phyloP scores from a whole-genome alignment of 1,140 invertebrate genomes.

The Trichogramma pretiosum region DNA sequence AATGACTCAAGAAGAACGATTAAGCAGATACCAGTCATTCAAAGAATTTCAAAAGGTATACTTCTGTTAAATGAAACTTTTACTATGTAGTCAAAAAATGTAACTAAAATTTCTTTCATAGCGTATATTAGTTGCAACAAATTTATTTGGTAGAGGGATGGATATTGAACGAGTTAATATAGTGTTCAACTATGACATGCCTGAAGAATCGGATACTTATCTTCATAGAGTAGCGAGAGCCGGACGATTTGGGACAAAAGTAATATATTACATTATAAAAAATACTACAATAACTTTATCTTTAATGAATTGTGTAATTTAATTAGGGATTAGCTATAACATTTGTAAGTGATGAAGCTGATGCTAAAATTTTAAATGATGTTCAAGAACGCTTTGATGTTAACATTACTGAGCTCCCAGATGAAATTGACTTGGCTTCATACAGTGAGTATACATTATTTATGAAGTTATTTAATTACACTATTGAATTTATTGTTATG shows the following conservation, averaged over 20 bases:
- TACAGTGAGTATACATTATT: slow-evolving; percentile 61
- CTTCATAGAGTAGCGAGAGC: slow-evolving; percentile 94
- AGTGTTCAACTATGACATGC: slow-evolving; percentile 99
- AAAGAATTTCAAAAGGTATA: slow-evolving; percentile 98
- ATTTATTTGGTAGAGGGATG: slow-evolving; percentile 94
- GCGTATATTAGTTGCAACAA: slow-evolving; percentile 93
- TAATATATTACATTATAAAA: slow-evolving; percentile 23
- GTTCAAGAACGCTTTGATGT: slow-evolving; percentile 97
- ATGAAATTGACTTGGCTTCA: slow-evolving; percentile 92
- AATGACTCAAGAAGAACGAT: slow-evolving; percentile 94
- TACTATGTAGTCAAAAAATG: background rate
- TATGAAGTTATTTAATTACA: background rate
- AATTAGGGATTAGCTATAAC: slow-evolving; percentile 87
- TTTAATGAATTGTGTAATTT: background rate
- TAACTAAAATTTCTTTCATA: slow-evolving; percentile 34
- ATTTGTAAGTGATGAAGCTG: slow-evolving; percentile 91
- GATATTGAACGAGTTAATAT: slow-evolving; percentile 97
- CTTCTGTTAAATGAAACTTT: slow-evolving; percentile 1
- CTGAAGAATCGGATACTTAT: slow-evolving; percentile 97
- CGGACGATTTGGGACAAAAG: slow-evolving; percentile 93
- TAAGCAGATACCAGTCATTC: slow-evolving; percentile 93
- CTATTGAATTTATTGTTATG: background rate
- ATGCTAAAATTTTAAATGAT: slow-evolving; percentile 93
- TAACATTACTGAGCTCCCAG: slow-evolving; percentile 91
- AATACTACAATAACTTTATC: too few relatives aligned